Evolutionary conservation across 2,888 invertebrate genomes (phyloP).

Genomic region (Dynastes maya): DNA sequence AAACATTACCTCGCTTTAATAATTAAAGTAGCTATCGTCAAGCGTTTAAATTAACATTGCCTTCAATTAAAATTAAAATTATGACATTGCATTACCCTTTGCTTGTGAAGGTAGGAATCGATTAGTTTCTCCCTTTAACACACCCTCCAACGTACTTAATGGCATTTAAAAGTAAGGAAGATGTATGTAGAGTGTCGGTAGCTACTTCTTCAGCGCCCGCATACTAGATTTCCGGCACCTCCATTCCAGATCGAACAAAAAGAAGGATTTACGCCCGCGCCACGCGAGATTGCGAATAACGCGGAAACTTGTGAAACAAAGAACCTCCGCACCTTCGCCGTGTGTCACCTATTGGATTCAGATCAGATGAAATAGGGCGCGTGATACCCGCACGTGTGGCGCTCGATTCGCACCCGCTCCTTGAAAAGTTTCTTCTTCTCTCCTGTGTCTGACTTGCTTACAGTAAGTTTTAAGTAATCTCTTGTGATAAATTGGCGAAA

Average conservation of each 20-base stretch:
- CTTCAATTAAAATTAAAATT: too few species aligned
- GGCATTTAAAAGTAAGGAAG: background rate
- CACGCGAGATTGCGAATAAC: constrained; percentile 60
- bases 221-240: constrained; percentile 56
- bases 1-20: too few species aligned
- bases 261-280: constrained; percentile 64
- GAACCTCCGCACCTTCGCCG: constrained; percentile 59
- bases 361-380: constrained; percentile 62
- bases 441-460: constrained; percentile 39
- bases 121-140: background rate
- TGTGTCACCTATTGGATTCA: constrained; percentile 62
- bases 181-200: constrained; percentile 11
- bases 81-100: too few species aligned
- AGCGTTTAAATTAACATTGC: too few species aligned
- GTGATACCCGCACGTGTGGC: constrained; percentile 63
- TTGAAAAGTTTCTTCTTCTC: constrained; percentile 1
- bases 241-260: constrained; percentile 60
- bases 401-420: constrained; percentile 25
- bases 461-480: constrained; percentile 51
- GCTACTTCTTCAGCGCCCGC: constrained; percentile 59
- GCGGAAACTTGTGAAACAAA: constrained; percentile 65
- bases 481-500: constrained; percentile 47
- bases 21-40: too few species aligned
- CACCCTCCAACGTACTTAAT: background rate
- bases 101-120: too few species aligned